Evolutionary conservation across 2,113 vertebrate genomes (phyloP), one percentile per base, ranked within the genome.

Genomic region (Ondatra zibethicus): DNA sequence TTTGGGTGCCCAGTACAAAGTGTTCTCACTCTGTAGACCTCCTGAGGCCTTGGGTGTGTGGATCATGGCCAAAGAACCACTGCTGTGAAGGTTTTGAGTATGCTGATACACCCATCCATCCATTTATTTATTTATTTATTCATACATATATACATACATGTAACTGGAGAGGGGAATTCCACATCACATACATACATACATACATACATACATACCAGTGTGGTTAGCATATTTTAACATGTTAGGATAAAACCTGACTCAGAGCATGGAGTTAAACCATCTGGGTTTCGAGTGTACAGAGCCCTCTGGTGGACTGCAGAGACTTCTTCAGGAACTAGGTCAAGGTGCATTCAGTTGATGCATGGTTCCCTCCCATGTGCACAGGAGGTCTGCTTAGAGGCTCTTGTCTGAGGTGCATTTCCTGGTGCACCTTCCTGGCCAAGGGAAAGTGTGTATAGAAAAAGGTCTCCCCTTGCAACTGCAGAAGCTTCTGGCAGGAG

Each of bases 61-160:
- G 52, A 36, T 82, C 31, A 3, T n/a, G 16, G 45, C 61, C 33
- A 11, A n/a, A 86, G 88, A 70, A 87, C 14, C 1, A 1, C 50
- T 47, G 25, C 80, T 82, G 10, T 88, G 0, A 36, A 1, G 33
- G 85, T 95, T 92, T 85, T 78, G 29, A 27, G 39, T 88, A 11
- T 92, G 55, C 31, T 68, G n/a, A 12, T 45, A 45, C 1, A 9
- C 72, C 23, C 63, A 78, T 58, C 39, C 55, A 78, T 58, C 21
- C 21, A 58, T 58, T 58, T 58, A 58, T 13, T 14, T 5, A 0
- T 58, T 58, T 58, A 58, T 58, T 58, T 58, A 58, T 13, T 14
- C 11, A 0, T 50, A 19, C 12, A 4, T 33, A 33, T 31, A 6
- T 25, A 0, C 47, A 25, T 7, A 3, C 47, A 23, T 25, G 58